These are phyloP conservation scores for Asarcornis scutulata DNA, from an alignment of 2,113 vertebrate species.

Conservation along the genomic window DNA sequence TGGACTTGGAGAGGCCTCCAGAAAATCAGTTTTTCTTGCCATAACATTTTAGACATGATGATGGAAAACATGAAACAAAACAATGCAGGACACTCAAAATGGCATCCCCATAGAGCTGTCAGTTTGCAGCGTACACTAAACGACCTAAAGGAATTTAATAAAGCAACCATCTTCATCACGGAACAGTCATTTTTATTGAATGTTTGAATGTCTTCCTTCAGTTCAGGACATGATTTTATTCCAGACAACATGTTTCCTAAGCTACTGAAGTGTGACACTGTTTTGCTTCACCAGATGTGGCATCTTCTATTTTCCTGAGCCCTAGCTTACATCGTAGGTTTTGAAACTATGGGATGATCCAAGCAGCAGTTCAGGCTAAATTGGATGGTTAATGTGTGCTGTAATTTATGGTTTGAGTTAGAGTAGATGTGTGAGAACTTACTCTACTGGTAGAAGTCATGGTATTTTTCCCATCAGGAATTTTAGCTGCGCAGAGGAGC, in stretches of 20 bases:
- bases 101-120: neutral
- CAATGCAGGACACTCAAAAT: neutral
- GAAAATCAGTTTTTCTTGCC: neutral
- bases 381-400: neutral
- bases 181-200: neutral
- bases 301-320: neutral
- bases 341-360: neutral
- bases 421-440: neutral
- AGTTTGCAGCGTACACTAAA: neutral
- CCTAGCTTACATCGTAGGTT: neutral
- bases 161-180: neutral
- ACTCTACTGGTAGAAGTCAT: neutral
- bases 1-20: slow-evolving; percentile 1
- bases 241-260: neutral
- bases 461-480: neutral
- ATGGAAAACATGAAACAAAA: neutral
- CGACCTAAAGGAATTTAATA: neutral
- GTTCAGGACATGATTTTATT: neutral
- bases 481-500: neutral
- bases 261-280: neutral
- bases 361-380: slow-evolving; percentile 16
- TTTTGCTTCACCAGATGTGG: neutral
- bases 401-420: slow-evolving; percentile 1
- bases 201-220: neutral
- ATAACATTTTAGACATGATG: neutral